Conservation (phyloP, 2,888 invertebrate genomes). For the Drosophila yooni region DNA sequence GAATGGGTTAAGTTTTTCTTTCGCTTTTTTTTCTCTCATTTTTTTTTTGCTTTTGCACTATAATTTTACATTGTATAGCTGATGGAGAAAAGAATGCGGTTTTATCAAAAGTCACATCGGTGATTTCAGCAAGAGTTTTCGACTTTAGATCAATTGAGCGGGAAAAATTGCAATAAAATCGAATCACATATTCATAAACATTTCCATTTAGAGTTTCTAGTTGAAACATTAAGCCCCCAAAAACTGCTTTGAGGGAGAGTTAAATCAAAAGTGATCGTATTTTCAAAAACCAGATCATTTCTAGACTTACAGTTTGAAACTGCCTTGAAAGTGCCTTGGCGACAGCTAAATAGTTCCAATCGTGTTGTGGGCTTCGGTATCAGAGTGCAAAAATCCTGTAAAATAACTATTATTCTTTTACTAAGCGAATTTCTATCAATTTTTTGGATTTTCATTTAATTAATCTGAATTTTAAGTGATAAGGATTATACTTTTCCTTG, state of each 20-base stretch:
- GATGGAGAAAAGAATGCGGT: neutral
- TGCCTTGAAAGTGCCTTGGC: too few species aligned
- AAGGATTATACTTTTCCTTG: neutral
- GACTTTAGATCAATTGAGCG: neutral
- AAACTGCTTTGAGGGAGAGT: neutral
- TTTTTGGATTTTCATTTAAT: neutral
- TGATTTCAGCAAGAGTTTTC: neutral
- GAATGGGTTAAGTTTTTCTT: slow-evolving; percentile 46
- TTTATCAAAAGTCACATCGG: neutral
- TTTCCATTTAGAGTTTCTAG: neutral
- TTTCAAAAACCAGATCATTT: too few species aligned
- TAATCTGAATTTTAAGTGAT: neutral
- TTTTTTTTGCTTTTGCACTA: neutral
- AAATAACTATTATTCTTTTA: neutral
- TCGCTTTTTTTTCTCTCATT: neutral
- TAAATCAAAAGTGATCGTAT: too few species aligned
- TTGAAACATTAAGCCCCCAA: neutral
- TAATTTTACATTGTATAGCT: slow-evolving; percentile 3
- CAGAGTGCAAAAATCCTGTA: neutral
- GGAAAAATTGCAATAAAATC: neutral
- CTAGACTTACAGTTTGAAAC: too few species aligned
- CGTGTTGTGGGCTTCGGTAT: neutral
- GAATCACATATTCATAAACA: neutral
- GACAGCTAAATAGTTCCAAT: neutral
- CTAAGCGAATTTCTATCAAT: neutral